Evolutionary conservation across 2,888 invertebrate species (phyloP).

Genomic region (Xanthostigma xanthostigma): DNA sequence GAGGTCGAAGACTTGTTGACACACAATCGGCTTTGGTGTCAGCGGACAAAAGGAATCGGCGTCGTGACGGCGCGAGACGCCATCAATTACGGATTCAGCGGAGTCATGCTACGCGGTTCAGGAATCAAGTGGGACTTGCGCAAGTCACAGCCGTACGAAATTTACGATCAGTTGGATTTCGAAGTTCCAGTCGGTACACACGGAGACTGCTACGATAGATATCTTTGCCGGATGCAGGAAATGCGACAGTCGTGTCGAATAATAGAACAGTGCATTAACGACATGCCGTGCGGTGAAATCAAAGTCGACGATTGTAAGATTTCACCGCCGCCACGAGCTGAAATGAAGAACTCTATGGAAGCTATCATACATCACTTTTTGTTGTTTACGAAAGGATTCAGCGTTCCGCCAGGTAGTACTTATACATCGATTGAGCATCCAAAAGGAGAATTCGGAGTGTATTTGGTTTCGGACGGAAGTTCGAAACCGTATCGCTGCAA

Average conservation of each 20-base stretch:
- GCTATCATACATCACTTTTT: conserved; percentile 83
- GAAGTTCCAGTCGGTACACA: conserved; percentile 67
- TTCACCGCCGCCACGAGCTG: conserved; percentile 50
- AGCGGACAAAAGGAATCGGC: conserved; percentile 60
- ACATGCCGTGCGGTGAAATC: conserved; percentile 68
- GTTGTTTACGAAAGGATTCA: conserved; percentile 64
- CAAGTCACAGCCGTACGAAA: conserved; percentile 70
- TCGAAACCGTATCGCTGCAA: conserved; percentile 50
- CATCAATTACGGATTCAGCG: conserved; percentile 56
- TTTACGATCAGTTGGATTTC: conserved; percentile 68
- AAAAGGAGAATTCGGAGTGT: conserved; percentile 81
- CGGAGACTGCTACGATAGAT: conserved; percentile 76
- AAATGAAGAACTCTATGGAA: conserved; percentile 84
- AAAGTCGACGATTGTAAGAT: conserved; percentile 71
- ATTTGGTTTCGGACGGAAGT: conserved; percentile 72
- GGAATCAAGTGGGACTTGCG: conserved; percentile 83
- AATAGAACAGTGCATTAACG: conserved; percentile 64
- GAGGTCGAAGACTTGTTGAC: conserved; percentile 72
- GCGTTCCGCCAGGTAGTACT: conserved; percentile 70
- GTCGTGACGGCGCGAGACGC: conserved; percentile 59
- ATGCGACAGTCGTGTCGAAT: conserved; percentile 67
- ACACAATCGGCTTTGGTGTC: conserved; percentile 57
- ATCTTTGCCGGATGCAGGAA: conserved; percentile 50
- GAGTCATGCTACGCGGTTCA: conserved; percentile 62
- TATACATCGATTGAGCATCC: conserved; percentile 71